Base-by-base conservation (phyloP, 2,113 vertebrate species). In the Entelurus aequoreus region DNA sequence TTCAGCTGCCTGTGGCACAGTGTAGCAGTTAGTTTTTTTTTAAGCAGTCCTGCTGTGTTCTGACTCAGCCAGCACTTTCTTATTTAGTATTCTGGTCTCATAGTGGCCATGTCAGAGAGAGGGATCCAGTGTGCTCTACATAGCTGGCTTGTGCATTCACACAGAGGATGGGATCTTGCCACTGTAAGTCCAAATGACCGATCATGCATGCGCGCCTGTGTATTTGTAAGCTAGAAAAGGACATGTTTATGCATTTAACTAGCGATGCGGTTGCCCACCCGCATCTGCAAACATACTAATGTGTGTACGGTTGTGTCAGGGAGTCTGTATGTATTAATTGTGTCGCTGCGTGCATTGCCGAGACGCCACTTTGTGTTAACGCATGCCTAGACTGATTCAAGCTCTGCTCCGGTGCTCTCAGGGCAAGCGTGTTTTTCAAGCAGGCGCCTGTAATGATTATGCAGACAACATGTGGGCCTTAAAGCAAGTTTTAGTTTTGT, bases 321-420 rank as follows among this genome's bases (percentile, higher is more conserved):
- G 46, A 62, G 51, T 57, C 36, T 48, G 64, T 67, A 69, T 76
- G 69, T 62, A 55, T 54, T 58, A 63, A 59, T n/a, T 64, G 69
- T 80, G 72, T 78, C 71, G 74, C 79, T 38, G 65, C 71, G 69
- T 49, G 71, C 83, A 69, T 66, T 57, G 74, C 62, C 56, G 57
- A 82, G 80, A 85, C 78, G 79, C 82, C 74, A 81, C 84, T 86
- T 85, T 89, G 84, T 87, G 85, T 86, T 89, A 86, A 90, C 78
- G 85, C 88, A 86, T 88, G 87, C 84, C 88, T 86, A 86, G 85
- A 67, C 87, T 87, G 87, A 89, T 90, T 87, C 85, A 78, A 81
- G 71, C 68, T 76, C 76, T 66, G 75, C 77, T 84, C 54, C 78
- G 78, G 71, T 82, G 62, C 79, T 71, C 66, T 71, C 79, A 81